A percentile compares a stretch with the other conserved stretches of the same genome.
Evolutionary conservation across 2,888 invertebrate genomes (phyloP).

Genomic region (Tetropium fuscum): DNA sequence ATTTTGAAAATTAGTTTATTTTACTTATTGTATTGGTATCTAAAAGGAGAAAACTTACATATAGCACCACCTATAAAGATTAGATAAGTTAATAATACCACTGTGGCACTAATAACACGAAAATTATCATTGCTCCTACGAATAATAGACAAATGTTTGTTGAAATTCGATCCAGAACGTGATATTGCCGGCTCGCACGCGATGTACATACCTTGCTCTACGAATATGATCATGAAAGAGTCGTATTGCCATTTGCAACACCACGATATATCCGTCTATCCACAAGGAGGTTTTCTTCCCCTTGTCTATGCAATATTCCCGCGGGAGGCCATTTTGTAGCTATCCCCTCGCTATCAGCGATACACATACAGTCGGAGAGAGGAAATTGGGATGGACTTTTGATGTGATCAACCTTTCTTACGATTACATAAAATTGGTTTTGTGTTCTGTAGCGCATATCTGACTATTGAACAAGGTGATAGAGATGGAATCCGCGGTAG

Average conservation of each 20-base stretch:
- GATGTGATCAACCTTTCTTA: slow-evolving; percentile 35
- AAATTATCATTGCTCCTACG: too few relatives aligned
- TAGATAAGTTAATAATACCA: too few relatives aligned
- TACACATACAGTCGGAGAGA: slow-evolving; percentile 58
- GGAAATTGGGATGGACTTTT: slow-evolving; percentile 61
- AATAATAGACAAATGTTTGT: too few relatives aligned
- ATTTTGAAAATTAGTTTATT: too few relatives aligned
- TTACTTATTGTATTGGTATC: too few relatives aligned
- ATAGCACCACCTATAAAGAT: too few relatives aligned
- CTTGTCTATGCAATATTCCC: slow-evolving; percentile 49
- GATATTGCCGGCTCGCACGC: slow-evolving; percentile 54
- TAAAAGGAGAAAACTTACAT: too few relatives aligned
- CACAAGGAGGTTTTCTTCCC: slow-evolving; percentile 60
- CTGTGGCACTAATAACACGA: too few relatives aligned
- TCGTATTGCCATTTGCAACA: slow-evolving; percentile 57
- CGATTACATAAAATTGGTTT: slow-evolving; percentile 19
- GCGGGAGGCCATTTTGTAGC: slow-evolving; percentile 52
- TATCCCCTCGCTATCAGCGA: slow-evolving; percentile 58
- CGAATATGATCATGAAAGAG: slow-evolving; percentile 55
- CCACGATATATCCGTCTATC: slow-evolving; percentile 56
- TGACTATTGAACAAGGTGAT: not conserved
- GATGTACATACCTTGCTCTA: slow-evolving; percentile 41
- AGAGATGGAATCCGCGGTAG: too few relatives aligned
- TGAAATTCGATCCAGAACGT: slow-evolving; percentile 25
- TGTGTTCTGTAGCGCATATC: slow-evolving; percentile 23